phyloP scores from a whole-genome alignment of 1,140 invertebrate genomes.

The Bombus balteatus region DNA sequence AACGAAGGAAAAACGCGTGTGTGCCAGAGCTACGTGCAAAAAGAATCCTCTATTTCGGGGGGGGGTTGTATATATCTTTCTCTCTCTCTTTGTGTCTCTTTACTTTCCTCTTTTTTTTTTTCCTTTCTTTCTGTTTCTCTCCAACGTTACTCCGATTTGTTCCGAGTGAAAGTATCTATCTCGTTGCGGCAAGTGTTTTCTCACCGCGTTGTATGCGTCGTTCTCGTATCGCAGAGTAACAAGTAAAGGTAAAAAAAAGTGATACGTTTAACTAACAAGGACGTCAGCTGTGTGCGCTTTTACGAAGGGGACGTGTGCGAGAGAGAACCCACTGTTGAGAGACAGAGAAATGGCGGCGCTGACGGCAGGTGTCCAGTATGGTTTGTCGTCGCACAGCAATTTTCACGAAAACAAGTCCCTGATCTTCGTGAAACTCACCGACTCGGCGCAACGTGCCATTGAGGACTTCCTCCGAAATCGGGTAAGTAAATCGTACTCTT shows the following conservation, averaged over 20 bases:
- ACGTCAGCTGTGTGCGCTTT: slow-evolving; percentile 75
- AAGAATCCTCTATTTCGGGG: slow-evolving; percentile 47
- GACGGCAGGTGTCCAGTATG: slow-evolving; percentile 96
- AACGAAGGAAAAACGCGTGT: slow-evolving; percentile 47
- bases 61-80: slow-evolving; percentile 45
- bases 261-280: slow-evolving; percentile 64
- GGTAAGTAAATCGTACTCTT: slow-evolving; percentile 85
- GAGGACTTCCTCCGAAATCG: slow-evolving; percentile 93
- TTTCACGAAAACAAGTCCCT: slow-evolving; percentile 94
- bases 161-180: slow-evolving; percentile 35
- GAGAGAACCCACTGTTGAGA: slow-evolving; percentile 73
- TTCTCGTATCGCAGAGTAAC: slow-evolving; percentile 23
- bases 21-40: slow-evolving; percentile 29
- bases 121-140: slow-evolving; percentile 25
- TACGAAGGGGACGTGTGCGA: slow-evolving; percentile 69
- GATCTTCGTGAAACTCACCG: slow-evolving; percentile 96
- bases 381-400: slow-evolving; percentile 94
- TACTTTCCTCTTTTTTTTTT: slow-evolving; percentile 11
- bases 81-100: slow-evolving; percentile 14
- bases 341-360: slow-evolving; percentile 93
- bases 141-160: slow-evolving; percentile 20
- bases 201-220: slow-evolving; percentile 26
- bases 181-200: slow-evolving; percentile 41
- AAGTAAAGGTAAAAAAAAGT: slow-evolving; percentile 44
- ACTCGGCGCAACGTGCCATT: slow-evolving; percentile 95